These are phyloP conservation scores for Capromys pilorides DNA, from an alignment of 2,797 vertebrate species.

Conservation along the genomic window DNA sequence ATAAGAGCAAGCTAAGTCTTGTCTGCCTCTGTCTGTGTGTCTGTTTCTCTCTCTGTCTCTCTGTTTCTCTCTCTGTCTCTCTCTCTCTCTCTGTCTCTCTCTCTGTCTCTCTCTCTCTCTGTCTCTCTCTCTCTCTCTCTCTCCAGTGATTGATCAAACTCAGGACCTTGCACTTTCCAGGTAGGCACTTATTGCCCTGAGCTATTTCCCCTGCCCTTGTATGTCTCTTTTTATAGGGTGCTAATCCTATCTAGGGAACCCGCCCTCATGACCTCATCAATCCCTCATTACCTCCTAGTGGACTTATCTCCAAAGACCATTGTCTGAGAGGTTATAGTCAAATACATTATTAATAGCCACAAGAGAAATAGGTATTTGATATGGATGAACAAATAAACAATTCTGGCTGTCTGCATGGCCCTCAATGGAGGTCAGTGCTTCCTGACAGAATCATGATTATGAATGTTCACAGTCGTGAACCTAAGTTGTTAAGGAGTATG, in stretches of 20 bases:
- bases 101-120: too few species aligned
- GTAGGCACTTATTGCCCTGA: too few species aligned
- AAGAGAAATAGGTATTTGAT: not conserved
- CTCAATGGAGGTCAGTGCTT: conserved; percentile 17
- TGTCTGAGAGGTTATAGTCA: not conserved
- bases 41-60: too few species aligned
- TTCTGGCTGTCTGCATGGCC: not conserved
- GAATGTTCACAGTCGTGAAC: not conserved
- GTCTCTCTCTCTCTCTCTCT: too few species aligned
- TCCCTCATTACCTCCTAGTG: not conserved
- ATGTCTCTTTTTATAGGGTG: not conserved
- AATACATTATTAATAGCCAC: not conserved
- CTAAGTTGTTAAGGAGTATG: not conserved
- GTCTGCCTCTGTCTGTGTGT: too few species aligned
- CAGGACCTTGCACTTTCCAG: too few species aligned
- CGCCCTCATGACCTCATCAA: not conserved
- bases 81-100: too few species aligned
- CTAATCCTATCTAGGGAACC: not conserved
- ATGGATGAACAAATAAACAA: not conserved
- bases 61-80: too few species aligned
- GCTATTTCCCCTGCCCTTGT: not conserved
- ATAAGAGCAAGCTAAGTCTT: not conserved
- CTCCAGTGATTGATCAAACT: too few species aligned
- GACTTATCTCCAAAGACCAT: not conserved
- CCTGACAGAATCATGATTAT: not conserved